Conservation (phyloP, 1,140 invertebrate species). For the Anadara kagoshimensis region DNA sequence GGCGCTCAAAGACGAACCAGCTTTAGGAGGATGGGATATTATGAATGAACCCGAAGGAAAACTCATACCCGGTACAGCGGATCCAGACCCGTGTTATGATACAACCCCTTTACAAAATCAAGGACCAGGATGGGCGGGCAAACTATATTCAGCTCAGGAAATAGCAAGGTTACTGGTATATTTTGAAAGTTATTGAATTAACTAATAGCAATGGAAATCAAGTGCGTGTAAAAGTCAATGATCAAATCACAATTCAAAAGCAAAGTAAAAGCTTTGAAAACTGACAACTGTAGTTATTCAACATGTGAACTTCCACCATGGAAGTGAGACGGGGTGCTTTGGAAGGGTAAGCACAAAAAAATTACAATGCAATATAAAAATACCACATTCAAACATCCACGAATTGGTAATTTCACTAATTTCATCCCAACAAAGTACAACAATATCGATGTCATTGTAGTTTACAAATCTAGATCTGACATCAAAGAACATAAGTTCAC, state of each 20-base stretch:
- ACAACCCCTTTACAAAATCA: constrained; percentile 55
- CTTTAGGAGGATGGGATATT: constrained; percentile 73
- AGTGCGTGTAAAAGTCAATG: not conserved
- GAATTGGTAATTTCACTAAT: no score
- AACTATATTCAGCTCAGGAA: constrained; percentile 52
- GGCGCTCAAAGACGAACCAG: constrained; percentile 68
- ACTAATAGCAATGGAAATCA: not conserved
- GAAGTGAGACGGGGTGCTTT: no score
- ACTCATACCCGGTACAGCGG: constrained; percentile 55
- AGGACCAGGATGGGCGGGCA: constrained; percentile 71
- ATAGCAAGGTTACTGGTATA: constrained; percentile 51
- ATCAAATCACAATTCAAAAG: no score
- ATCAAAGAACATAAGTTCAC: no score
- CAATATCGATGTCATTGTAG: no score
- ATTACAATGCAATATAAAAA: not conserved
- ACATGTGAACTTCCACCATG: no score
- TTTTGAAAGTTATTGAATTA: not conserved
- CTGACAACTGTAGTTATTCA: no score
- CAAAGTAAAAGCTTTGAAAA: no score
- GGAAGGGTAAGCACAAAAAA: not conserved
- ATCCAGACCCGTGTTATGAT: constrained; percentile 70
- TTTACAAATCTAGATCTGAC: no score
- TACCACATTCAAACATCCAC: not conserved
- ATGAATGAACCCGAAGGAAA: constrained; percentile 74
- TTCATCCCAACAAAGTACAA: no score